Conservation (phyloP, 2,888 invertebrate genomes). For the Belgica antarctica region DNA sequence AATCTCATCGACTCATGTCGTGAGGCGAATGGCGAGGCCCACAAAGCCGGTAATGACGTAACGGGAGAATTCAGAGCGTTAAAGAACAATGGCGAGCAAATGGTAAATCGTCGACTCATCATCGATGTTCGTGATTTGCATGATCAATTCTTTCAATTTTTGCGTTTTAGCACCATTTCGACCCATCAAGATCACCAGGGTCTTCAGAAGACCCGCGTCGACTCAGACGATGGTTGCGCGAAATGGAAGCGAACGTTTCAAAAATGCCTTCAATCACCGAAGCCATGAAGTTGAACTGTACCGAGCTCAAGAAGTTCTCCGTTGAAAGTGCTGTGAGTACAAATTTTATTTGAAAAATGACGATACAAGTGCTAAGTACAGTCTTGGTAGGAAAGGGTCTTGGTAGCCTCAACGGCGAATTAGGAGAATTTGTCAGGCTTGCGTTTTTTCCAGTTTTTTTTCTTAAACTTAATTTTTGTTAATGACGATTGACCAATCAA, state of each 20-base stretch:
- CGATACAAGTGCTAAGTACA: no score
- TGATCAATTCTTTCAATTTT: background rate
- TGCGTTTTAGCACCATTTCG: constrained; percentile 16
- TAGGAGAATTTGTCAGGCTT: no score
- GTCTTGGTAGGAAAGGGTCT: no score
- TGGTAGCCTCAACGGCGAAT: no score
- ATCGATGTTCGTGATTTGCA: background rate
- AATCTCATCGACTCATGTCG: constrained; percentile 87
- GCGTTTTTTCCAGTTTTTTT: no score
- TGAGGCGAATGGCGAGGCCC: constrained; percentile 57
- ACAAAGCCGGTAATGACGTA: constrained; percentile 14
- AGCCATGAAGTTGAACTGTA: constrained; percentile 66
- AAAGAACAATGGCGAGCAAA: background rate
- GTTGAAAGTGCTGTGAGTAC: constrained; percentile 78
- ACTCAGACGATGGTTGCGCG: constrained; percentile 80
- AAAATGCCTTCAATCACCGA: constrained; percentile 71
- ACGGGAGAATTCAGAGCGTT: constrained; percentile 17
- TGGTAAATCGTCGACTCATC: constrained; percentile 1
- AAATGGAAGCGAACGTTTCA: constrained; percentile 74
- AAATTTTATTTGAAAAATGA: no score
- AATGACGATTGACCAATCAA: no score
- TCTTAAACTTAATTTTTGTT: no score
- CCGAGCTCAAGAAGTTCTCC: constrained; percentile 73
- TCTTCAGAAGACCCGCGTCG: constrained; percentile 55
- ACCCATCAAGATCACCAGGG: constrained; percentile 49